phyloP scores from a whole-genome alignment of 2,888 invertebrate genomes.

The Drosophila putrida region DNA sequence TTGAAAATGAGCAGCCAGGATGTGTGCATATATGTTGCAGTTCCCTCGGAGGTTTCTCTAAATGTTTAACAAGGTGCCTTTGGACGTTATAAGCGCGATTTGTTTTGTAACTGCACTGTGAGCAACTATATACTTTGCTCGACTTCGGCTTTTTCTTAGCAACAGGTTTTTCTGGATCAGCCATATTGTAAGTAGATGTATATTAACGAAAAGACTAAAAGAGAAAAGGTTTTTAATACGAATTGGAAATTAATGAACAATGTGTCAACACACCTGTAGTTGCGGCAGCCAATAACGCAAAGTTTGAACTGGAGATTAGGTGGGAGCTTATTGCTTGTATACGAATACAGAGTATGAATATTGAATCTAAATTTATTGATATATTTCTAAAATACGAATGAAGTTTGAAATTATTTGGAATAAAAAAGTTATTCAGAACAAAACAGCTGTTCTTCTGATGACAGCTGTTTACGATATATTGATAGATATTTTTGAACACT shows the following conservation, averaged over 20 bases:
- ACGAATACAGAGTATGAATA: neutral
- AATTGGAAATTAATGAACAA: neutral
- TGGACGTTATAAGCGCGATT: slow-evolving; percentile 50
- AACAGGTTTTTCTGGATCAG: slow-evolving; percentile 8
- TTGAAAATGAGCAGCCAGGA: slow-evolving; percentile 33
- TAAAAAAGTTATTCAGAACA: neutral
- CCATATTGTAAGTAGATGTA: slow-evolving; percentile 24
- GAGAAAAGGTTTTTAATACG: neutral
- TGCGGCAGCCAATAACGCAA: neutral
- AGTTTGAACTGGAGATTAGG: too few relatives aligned
- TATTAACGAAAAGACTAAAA: neutral
- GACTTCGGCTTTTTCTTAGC: slow-evolving; percentile 24
- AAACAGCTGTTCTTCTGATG: slow-evolving; percentile 19
- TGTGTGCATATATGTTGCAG: slow-evolving; percentile 41
- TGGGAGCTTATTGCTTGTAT: neutral
- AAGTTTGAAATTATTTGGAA: slow-evolving; percentile 11
- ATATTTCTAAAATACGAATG: too few relatives aligned
- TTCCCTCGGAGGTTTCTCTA: slow-evolving; percentile 46
- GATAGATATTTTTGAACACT: too few relatives aligned
- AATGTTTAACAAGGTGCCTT: slow-evolving; percentile 40
- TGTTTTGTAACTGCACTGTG: slow-evolving; percentile 42
- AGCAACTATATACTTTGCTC: slow-evolving; percentile 28
- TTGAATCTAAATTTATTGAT: neutral
- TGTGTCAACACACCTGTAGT: slow-evolving; percentile 8
- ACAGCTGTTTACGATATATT: too few relatives aligned